Evolutionary conservation across 1,140 invertebrate species (phyloP).

Genomic region (Drosophila equinoxialis): DNA sequence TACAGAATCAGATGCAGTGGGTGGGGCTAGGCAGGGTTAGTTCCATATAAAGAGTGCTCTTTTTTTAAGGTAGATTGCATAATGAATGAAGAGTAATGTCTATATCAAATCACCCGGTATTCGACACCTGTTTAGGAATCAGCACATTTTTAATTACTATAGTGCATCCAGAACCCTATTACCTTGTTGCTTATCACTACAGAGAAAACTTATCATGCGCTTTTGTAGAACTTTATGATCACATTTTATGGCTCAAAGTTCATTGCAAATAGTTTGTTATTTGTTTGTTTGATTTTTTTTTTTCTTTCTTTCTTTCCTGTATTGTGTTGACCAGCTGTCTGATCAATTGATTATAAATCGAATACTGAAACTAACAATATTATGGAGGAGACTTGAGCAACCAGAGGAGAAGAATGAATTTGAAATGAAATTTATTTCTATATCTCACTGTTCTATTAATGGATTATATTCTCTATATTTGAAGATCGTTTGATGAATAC

Average conservation of each 20-base stretch:
- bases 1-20: neutral
- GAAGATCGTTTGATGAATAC: too few relatives aligned
- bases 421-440: too few relatives aligned
- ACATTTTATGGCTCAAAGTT: neutral
- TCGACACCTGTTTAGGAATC: neutral
- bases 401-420: too few relatives aligned
- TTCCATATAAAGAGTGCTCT: neutral
- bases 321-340: too few relatives aligned
- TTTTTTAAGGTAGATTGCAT: neutral
- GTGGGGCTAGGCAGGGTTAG: neutral
- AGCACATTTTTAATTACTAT: neutral
- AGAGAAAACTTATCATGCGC: neutral
- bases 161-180: neutral
- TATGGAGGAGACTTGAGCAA: too few relatives aligned
- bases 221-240: neutral
- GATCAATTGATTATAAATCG: neutral
- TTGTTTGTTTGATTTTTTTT: too few relatives aligned
- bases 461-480: too few relatives aligned
- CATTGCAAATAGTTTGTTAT: neutral
- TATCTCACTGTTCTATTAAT: too few relatives aligned
- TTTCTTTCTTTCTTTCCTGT: neutral
- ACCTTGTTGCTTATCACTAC: slow-evolving; percentile 1
- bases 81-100: too few relatives aligned
- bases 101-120: neutral
- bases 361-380: too few relatives aligned